Base-by-base conservation (phyloP, 2,113 vertebrate genomes). In the Cynocephalus volans region DNA sequence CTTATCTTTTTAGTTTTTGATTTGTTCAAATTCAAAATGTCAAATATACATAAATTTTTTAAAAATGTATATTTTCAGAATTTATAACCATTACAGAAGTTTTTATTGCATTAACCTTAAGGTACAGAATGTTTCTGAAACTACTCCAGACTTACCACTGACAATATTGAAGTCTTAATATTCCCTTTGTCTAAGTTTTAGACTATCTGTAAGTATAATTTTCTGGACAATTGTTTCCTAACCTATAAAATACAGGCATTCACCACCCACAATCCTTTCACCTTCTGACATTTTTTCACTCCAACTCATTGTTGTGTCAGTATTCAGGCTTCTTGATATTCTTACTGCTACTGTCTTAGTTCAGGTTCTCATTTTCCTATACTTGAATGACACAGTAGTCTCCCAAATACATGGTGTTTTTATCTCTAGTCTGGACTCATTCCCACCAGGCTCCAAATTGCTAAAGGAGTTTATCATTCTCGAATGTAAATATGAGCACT, bases 11-110 rank as follows among this genome's bases (percentile, higher is more conserved):
- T 92, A 96, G 36, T 90, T 87, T 97, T 72, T 92, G 33, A 96
- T 80, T 90, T 76, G 67, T 88, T 95, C 70, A 91, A 93, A 31
- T 93, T 94, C 62, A 96, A 97, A 96, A 96, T 96, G 69, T 96
- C 95, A 97, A 93, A 96, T 95, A 97, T 80, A 87, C 82, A 97
- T 93, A 86, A 41, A 77, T 82, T 41, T 41, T 41, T 41, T 41
- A 41, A 92, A 92, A 90, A 82, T 65, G 41, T 24, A 83, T 85
- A 60, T 84, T 95, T 95, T 94, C 31, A 80, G n/a, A 94, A 89
- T 84, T 83, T 89, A 93, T 58, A 93, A 54, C 33, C 31, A 97
- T 94, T 84, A 48, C 6, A 79, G 69, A 93, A 60, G 15, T 54
- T 96, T 95, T 90, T 90, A 96, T 97, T 84, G 67, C 62, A 87